phyloP scores from a whole-genome alignment of 2,888 invertebrate genomes.

The Adela reaumurella region DNA sequence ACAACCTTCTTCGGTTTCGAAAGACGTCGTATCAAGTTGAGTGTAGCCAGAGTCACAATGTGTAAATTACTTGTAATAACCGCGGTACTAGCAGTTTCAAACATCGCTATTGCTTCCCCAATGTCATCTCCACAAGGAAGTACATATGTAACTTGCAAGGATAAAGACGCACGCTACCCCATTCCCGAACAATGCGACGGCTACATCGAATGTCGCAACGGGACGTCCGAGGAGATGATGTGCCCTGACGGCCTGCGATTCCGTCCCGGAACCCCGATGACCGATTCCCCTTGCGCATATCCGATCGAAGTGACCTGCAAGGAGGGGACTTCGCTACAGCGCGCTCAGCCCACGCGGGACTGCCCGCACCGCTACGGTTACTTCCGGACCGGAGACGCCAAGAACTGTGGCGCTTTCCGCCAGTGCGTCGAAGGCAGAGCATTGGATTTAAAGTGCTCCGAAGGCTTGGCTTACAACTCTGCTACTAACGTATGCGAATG shows the following conservation, averaged over 20 bases:
- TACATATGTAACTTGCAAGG: constrained; percentile 58
- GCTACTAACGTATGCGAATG: constrained; percentile 67
- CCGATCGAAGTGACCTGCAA: constrained; percentile 68
- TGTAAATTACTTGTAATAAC: too few relatives aligned
- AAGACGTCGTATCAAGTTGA: too few relatives aligned
- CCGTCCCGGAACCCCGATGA: constrained; percentile 55
- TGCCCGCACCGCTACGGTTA: constrained; percentile 73
- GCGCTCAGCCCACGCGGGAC: constrained; percentile 59
- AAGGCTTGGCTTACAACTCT: constrained; percentile 65
- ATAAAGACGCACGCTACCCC: constrained; percentile 57
- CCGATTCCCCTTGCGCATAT: constrained; percentile 67
- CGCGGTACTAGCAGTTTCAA: too few relatives aligned
- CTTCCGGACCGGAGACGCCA: constrained; percentile 30
- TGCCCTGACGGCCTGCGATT: constrained; percentile 71
- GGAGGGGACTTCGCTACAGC: constrained; percentile 48
- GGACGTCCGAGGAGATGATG: constrained; percentile 59
- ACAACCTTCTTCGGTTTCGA: too few relatives aligned
- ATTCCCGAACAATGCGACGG: constrained; percentile 60
- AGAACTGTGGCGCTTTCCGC: constrained; percentile 64
- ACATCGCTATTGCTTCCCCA: too few relatives aligned
- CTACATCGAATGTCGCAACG: constrained; percentile 60
- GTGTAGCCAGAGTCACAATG: too few relatives aligned
- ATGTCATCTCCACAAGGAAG: too few relatives aligned
- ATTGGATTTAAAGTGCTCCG: constrained; percentile 64
- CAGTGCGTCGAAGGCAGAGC: constrained; percentile 67